These are phyloP conservation scores for Notodonta dromedarius DNA, from an alignment of 2,888 invertebrate genomes.

Conservation along the genomic window DNA sequence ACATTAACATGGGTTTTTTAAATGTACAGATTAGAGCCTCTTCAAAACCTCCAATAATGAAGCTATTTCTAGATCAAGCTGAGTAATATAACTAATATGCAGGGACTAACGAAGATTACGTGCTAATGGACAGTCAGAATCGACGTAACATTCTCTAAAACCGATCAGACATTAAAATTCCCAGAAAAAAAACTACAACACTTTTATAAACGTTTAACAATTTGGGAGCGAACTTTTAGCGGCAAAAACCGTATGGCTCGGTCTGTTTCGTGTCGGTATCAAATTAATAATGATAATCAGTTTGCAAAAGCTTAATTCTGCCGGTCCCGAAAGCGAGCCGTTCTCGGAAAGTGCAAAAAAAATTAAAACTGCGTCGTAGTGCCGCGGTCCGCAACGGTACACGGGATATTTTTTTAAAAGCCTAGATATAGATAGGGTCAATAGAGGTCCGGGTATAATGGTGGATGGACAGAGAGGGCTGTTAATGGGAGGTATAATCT, in stretches of 20 bases:
- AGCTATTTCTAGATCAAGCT: no score
- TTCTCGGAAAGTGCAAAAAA: slow-evolving; percentile 59
- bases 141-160: background rate
- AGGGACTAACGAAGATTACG: background rate
- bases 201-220: slow-evolving; percentile 23
- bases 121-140: background rate
- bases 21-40: no score
- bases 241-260: slow-evolving; percentile 26
- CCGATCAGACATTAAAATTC: slow-evolving; percentile 1
- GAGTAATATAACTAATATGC: no score
- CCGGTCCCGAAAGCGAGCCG: slow-evolving; percentile 45
- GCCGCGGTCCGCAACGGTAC: slow-evolving; percentile 45
- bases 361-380: slow-evolving; percentile 47
- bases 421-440: slow-evolving; percentile 19
- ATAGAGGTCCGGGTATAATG: slow-evolving; percentile 24
- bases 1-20: no score
- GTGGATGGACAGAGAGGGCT: background rate
- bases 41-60: no score
- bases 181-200: slow-evolving; percentile 1
- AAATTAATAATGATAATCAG: slow-evolving; percentile 68
- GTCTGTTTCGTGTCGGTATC: slow-evolving; percentile 54
- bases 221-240: slow-evolving; percentile 14
- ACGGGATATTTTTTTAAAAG: slow-evolving; percentile 50
- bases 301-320: slow-evolving; percentile 61
- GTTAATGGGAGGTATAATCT: no score